Conservation (phyloP, 92 coral and sea anemone genomes). For the Heliopora coerulea region DNA sequence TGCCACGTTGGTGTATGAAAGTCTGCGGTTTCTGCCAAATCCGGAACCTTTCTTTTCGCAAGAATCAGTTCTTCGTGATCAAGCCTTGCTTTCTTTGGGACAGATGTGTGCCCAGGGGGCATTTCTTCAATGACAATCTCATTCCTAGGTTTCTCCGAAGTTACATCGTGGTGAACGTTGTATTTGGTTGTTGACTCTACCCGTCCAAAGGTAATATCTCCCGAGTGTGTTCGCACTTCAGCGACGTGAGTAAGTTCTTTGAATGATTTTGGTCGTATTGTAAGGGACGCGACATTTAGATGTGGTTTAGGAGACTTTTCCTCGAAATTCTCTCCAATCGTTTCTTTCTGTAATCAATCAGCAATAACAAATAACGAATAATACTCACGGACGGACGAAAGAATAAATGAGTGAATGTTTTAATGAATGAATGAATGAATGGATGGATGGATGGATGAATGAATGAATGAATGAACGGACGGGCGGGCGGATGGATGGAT, state of each 20-base stretch:
- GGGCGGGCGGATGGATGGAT: too few species aligned
- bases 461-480: too few species aligned
- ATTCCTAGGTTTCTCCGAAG: constrained; percentile 19
- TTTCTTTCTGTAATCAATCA: neutral
- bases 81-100: neutral
- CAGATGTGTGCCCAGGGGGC: neutral
- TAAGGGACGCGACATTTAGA: constrained; percentile 15
- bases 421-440: neutral
- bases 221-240: constrained; percentile 1
- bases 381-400: neutral
- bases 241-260: constrained; percentile 3
- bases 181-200: constrained; percentile 8
- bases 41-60: neutral
- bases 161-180: constrained; percentile 27
- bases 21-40: neutral
- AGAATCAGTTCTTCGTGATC: neutral
- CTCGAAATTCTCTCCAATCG: neutral
- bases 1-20: neutral
- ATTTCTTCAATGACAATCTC: constrained; percentile 29
- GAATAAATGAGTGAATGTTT: neutral
- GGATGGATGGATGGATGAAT: too few species aligned
- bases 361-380: neutral
- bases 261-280: constrained; percentile 17
- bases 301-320: constrained; percentile 25
- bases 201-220: constrained; percentile 28